phyloP scores from a whole-genome alignment of 2,888 invertebrate species.

The Clistopyga incitator region DNA sequence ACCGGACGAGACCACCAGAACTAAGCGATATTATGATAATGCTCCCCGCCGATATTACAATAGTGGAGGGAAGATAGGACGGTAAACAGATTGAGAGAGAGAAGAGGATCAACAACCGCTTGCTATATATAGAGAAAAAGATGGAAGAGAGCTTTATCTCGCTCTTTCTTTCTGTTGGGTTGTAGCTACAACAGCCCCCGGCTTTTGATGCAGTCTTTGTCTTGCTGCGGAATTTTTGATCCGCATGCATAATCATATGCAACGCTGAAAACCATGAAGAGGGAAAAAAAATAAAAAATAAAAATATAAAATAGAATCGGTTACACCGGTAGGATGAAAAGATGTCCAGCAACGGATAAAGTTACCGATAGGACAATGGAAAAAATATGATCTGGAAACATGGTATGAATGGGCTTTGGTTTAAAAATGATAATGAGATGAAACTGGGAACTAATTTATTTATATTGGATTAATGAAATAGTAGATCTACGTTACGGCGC shows the following conservation, averaged over 20 bases:
- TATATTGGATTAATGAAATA: too few relatives aligned
- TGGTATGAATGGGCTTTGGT: slow-evolving; percentile 5
- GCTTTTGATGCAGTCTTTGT: neutral
- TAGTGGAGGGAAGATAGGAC: slow-evolving; percentile 57
- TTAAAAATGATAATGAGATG: neutral
- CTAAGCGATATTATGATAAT: slow-evolving; percentile 82
- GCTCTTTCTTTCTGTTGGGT: neutral
- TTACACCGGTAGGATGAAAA: slow-evolving; percentile 24
- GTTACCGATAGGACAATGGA: slow-evolving; percentile 36
- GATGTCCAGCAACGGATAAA: slow-evolving; percentile 39
- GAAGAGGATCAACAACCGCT: slow-evolving; percentile 19
- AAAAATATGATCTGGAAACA: neutral
- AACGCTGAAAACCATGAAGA: slow-evolving; percentile 5
- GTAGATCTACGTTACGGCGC: too few relatives aligned
- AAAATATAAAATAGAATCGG: neutral
- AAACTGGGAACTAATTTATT: too few relatives aligned
- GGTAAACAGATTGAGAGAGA: slow-evolving; percentile 15
- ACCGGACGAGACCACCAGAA: slow-evolving; percentile 69
- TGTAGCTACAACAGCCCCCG: slow-evolving; percentile 16
- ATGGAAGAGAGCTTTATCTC: neutral
- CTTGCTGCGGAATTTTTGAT: neutral
- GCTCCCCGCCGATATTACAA: slow-evolving; percentile 75
- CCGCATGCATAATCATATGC: slow-evolving; percentile 28
- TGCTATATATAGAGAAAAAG: neutral
- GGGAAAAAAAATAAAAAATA: neutral